A percentile compares a stretch with the other conserved stretches of the same genome.
These are phyloP conservation scores for Thunnus maccoyii DNA, from an alignment of 2,113 vertebrate species.

Conservation along the genomic window DNA sequence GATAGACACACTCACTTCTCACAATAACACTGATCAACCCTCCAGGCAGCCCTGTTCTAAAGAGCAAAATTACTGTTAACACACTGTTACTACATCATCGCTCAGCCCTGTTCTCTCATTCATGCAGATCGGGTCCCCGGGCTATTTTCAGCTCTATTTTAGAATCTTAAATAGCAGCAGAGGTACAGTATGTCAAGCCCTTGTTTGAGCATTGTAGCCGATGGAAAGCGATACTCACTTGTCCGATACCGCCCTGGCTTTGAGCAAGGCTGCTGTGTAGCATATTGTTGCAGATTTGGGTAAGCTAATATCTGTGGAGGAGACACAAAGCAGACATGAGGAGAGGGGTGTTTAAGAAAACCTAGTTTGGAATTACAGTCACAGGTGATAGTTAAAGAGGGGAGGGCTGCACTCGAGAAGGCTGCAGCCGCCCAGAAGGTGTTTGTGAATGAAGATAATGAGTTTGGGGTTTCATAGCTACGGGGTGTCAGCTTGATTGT, in stretches of 20 bases:
- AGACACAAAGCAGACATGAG: constrained; percentile 74
- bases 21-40: constrained; percentile 23
- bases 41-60: neutral
- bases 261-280: constrained; percentile 98
- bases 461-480: constrained; percentile 31
- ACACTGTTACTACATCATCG: neutral
- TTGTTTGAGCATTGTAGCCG: neutral
- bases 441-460: neutral
- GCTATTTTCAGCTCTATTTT: constrained; percentile 6
- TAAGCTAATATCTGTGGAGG: constrained; percentile 96
- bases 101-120: constrained; percentile 3
- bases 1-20: constrained; percentile 3
- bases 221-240: constrained; percentile 90
- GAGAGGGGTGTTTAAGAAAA: constrained; percentile 13
- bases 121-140: neutral
- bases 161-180: constrained; percentile 13
- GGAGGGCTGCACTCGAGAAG: neutral
- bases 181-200: constrained; percentile 9
- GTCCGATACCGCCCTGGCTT: constrained; percentile 99
- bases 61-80: constrained; percentile 6
- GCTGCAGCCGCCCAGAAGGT: neutral
- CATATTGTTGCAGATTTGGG: constrained; percentile 99
- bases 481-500: neutral
- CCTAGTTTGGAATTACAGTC: neutral
- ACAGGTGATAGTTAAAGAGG: constrained; percentile 12